These are phyloP conservation scores for Lophius americanus DNA, from an alignment of 2,797 vertebrate genomes.

Conservation along the genomic window DNA sequence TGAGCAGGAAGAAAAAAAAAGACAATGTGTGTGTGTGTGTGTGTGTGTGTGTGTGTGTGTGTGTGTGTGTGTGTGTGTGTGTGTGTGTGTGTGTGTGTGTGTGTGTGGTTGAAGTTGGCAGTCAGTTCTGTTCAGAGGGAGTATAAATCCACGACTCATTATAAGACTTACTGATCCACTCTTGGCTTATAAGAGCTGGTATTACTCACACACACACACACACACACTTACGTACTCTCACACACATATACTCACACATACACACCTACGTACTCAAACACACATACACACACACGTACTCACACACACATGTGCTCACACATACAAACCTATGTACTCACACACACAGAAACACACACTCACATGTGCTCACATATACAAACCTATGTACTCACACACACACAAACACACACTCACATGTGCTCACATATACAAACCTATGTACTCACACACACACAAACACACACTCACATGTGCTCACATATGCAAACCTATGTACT, in stretches of 20 bases:
- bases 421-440: too few relatives aligned
- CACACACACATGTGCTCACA: too few relatives aligned
- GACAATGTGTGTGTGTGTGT: slow-evolving; percentile 3
- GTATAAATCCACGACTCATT: slow-evolving; percentile 76
- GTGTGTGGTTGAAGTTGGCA: slow-evolving; percentile 66
- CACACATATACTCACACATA: slow-evolving; percentile 19
- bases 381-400: slow-evolving; percentile 4
- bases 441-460: too few relatives aligned
- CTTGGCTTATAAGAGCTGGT: slow-evolving; percentile 73
- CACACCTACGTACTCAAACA: neutral
- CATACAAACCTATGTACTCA: too few relatives aligned
- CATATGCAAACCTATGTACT: too few relatives aligned
- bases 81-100: slow-evolving; percentile 17
- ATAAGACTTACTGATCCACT: slow-evolving; percentile 75
- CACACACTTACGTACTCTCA: slow-evolving; percentile 29
- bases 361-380: too few relatives aligned
- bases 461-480: too few relatives aligned
- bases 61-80: slow-evolving; percentile 14
- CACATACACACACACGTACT: neutral
- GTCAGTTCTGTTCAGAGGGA: slow-evolving; percentile 57
- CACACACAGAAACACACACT: too few relatives aligned
- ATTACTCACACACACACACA: slow-evolving; percentile 49
- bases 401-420: neutral
- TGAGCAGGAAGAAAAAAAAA: neutral
- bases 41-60: slow-evolving; percentile 12